Evolutionary conservation across 2,113 vertebrate genomes (phyloP), one percentile per base, ranked within the genome.

Genomic region (Dolichallabes microphthalmus): DNA sequence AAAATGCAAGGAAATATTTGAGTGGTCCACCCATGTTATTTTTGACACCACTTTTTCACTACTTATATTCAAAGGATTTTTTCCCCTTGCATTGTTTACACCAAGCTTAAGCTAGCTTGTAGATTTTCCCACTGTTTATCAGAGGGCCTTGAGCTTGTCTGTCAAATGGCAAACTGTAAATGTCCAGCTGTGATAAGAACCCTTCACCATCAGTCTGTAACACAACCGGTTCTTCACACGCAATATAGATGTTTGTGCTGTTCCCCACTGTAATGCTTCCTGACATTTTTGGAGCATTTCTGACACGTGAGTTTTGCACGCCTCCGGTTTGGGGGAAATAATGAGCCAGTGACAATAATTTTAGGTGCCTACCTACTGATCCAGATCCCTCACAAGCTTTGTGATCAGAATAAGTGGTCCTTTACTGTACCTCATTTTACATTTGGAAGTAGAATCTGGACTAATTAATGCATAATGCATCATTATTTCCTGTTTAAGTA

Each of bases 101-200:
- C 53, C 45, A 5, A 57, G 3, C 20, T 19, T 79, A 1, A 53
- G 1, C 25, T 58, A 27, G 61, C 22, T 60, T 27, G 35, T n/a
- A 53, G 25, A 35, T 86, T 80, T 83, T 45, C n/a, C 39, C 55
- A 27, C 12, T 53, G 13, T 58, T 66, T 75, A 68, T 69, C 15
- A 32, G 12, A 13, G 27, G 71, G 64, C 79, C 76, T 55, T 25
- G 76, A 71, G 82, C 39, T 60, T 39, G n/a, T 6, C 45, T 45
- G 45, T 45, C 45, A 45, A 45, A 45, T 7, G 45, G 45, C 45
- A 45, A 45, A 45, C 45, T 45, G 45, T 45, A 45, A 45, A 45
- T 45, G 45, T 81, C 57, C 35, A 74, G 66, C 74, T 84, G 78
- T 85, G 88, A 82, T 71, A 32, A 81, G 77, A 45, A 57, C 58